These are phyloP conservation scores for Myotis planiceps DNA, from an alignment of 2,797 vertebrate species.

Conservation along the genomic window DNA sequence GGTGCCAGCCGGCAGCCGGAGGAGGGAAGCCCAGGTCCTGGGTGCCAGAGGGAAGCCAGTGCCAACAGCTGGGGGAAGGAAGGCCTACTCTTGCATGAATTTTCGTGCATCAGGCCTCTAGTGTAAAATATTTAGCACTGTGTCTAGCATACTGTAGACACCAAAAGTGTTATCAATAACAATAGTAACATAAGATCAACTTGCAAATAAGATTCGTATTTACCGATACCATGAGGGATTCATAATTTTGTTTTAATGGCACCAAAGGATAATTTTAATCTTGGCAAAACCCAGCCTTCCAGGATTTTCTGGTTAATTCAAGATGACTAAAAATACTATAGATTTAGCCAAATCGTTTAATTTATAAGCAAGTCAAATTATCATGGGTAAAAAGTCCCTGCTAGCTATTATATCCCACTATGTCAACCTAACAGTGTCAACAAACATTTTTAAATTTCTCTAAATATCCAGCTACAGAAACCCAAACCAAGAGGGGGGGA, in stretches of 20 bases:
- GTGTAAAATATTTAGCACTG: background rate
- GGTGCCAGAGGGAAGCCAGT: too few species aligned
- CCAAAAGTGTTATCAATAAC: background rate
- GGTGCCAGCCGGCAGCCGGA: too few species aligned
- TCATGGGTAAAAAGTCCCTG: conserved; percentile 30
- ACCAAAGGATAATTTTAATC: conserved; percentile 46
- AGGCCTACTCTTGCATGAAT: too few species aligned
- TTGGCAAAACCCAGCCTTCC: conserved; percentile 16
- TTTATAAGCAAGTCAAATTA: conserved; percentile 67
- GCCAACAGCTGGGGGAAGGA: too few species aligned
- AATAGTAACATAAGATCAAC: conserved; percentile 12
- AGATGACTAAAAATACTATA: conserved; percentile 17
- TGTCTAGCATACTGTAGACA: background rate
- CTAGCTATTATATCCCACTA: background rate
- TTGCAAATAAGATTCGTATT: conserved; percentile 37
- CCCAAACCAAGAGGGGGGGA: background rate
- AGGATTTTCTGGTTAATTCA: conserved; percentile 45
- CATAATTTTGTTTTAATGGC: conserved; percentile 44
- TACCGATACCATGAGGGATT: background rate
- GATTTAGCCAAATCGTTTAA: conserved; percentile 54
- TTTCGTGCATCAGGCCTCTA: too few species aligned
- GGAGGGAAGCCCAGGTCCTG: too few species aligned
- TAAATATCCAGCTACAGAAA: conserved; percentile 44
- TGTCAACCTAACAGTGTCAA: background rate
- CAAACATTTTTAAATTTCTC: conserved; percentile 54